These are phyloP conservation scores for Bilobella aurantiaca DNA, from an alignment of 1,140 invertebrate species.

Conservation along the genomic window DNA sequence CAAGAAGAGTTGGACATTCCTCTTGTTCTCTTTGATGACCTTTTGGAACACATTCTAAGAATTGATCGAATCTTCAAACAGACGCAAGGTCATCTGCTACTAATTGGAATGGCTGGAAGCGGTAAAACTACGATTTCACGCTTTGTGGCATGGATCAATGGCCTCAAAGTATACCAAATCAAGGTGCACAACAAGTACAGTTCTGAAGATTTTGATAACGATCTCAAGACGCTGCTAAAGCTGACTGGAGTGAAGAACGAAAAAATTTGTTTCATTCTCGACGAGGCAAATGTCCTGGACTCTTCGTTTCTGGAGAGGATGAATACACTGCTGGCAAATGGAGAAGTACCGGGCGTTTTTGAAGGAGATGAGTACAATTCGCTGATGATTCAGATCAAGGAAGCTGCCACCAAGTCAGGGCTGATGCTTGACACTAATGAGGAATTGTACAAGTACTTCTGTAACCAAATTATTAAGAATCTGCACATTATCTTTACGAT, in stretches of 20 bases:
- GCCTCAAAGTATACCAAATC: constrained; percentile 94
- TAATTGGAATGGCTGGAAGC: constrained; percentile 95
- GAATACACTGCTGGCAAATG: constrained; percentile 97
- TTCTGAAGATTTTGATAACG: constrained; percentile 97
- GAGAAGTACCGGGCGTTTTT: constrained; percentile 89
- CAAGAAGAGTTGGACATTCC: constrained; percentile 99
- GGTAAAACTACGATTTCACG: constrained; percentile 97
- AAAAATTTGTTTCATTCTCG: constrained; percentile 97
- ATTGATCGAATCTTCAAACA: constrained; percentile 99
- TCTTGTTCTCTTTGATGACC: constrained; percentile 95
- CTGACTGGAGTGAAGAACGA: constrained; percentile 92
- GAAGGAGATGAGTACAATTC: constrained; percentile 96
- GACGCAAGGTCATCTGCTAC: constrained; percentile 89
- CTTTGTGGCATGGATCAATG: constrained; percentile 99
- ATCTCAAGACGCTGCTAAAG: constrained; percentile 81
- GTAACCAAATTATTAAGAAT: constrained; percentile 96
- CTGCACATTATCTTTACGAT: constrained; percentile 99
- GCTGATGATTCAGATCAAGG: constrained; percentile 98
- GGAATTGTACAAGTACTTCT: constrained; percentile 98
- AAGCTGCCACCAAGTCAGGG: constrained; percentile 93
- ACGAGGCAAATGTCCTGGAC: constrained; percentile 98
- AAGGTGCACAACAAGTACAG: constrained; percentile 99
- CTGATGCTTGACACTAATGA: constrained; percentile 97
- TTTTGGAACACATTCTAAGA: constrained; percentile 92
- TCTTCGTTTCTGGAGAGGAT: constrained; percentile 97